A percentile compares a stretch with the other conserved stretches of the same genome.
Conservation (phyloP, 2,113 vertebrate genomes). For the Isichthys henryi region DNA sequence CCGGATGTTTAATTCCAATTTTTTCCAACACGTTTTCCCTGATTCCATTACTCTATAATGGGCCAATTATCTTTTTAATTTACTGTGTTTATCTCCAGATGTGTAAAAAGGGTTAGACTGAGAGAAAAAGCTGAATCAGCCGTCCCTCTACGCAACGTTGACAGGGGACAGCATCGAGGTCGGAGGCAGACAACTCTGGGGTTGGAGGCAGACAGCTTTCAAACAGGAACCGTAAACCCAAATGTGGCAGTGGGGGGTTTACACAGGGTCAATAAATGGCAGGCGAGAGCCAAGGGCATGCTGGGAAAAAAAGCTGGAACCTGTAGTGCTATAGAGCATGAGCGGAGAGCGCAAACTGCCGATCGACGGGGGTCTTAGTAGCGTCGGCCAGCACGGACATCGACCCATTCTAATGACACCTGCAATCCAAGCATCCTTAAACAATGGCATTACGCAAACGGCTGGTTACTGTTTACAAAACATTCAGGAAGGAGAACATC, state of each 20-base stretch:
- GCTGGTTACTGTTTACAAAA: not conserved
- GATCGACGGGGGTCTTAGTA: not conserved
- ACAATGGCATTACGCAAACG: not conserved
- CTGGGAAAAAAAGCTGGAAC: not conserved
- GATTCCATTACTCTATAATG: not conserved
- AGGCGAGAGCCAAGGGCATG: not conserved
- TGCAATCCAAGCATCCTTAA: not conserved
- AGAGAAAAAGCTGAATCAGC: not conserved
- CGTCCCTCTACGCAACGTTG: not conserved
- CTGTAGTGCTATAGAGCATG: not conserved
- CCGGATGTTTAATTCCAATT: not conserved
- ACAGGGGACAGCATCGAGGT: not conserved
- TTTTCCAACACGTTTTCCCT: not conserved
- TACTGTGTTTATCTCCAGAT: not conserved
- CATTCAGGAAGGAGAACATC: not conserved
- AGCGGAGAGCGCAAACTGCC: not conserved
- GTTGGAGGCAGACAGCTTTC: not conserved
- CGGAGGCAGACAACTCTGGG: not conserved
- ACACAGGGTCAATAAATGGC: not conserved
- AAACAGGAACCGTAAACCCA: not conserved
- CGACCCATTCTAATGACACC: not conserved
- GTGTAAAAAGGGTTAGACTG: not conserved
- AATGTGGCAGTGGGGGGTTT: not conserved
- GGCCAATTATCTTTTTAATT: not conserved
- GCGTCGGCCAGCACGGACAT: not conserved